A percentile compares a stretch with the other conserved stretches of the same genome.
phyloP scores from a whole-genome alignment of 2,113 vertebrate genomes.

The Smithornis capensis region DNA sequence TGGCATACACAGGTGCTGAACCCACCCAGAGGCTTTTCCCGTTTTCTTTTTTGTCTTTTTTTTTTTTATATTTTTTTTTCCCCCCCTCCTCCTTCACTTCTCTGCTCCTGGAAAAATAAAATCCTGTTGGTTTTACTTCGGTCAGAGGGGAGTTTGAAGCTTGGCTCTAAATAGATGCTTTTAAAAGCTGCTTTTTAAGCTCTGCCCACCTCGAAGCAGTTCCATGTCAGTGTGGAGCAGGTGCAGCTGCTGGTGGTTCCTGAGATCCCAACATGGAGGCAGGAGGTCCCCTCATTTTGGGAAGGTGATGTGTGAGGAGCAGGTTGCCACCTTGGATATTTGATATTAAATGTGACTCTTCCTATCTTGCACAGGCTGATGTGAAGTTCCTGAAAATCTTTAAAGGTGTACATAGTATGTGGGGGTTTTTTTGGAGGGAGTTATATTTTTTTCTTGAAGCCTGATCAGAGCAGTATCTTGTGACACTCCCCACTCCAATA shows the following conservation, averaged over 20 bases:
- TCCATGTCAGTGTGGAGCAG: neutral
- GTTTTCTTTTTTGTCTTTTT: no score
- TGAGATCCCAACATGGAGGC: neutral
- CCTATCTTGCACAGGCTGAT: accelerated
- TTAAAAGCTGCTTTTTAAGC: neutral
- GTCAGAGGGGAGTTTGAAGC: neutral
- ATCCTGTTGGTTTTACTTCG: neutral
- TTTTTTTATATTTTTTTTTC: no score
- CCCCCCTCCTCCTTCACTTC: neutral
- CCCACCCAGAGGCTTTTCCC: neutral
- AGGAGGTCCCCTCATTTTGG: neutral
- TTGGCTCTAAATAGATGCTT: neutral
- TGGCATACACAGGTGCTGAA: neutral
- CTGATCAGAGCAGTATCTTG: neutral
- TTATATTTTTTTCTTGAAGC: neutral
- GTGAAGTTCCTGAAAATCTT: neutral
- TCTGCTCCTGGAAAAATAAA: neutral
- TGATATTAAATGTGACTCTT: neutral
- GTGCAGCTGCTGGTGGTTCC: neutral
- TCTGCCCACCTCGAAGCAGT: neutral
- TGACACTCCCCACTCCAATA: neutral
- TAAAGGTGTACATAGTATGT: neutral
- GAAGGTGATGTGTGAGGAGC: neutral
- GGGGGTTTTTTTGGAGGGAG: no score
- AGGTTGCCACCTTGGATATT: accelerated